A percentile compares a stretch with the other conserved stretches of the same genome.
Evolutionary conservation across 2,113 vertebrate genomes (phyloP).

Genomic region (Oryzias woworae): DNA sequence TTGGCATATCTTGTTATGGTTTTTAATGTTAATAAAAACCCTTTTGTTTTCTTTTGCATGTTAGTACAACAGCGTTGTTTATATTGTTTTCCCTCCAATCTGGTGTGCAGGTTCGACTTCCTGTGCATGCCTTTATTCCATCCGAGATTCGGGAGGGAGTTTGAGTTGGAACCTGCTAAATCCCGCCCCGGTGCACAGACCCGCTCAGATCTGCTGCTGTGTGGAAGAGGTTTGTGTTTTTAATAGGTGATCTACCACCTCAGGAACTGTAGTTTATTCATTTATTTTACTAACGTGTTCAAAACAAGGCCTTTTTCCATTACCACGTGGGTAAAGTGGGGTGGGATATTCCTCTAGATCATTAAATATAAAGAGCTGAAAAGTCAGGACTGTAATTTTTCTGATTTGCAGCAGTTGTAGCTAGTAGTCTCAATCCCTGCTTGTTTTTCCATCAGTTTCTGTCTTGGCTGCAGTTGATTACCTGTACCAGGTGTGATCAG

Average conservation of each 20-base stretch:
- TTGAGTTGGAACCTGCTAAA: slow-evolving; percentile 83
- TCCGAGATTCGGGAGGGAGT: slow-evolving; percentile 88
- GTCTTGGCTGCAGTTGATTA: too few species aligned
- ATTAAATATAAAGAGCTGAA: too few species aligned
- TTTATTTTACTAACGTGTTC: too few species aligned
- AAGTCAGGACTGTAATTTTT: too few species aligned
- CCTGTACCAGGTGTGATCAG: too few species aligned
- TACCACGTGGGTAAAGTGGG: too few species aligned
- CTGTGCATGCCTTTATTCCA: slow-evolving; percentile 94
- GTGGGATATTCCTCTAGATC: too few species aligned
- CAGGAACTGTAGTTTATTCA: too few species aligned
- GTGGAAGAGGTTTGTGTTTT: slow-evolving; percentile 82
- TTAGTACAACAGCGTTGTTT: not conserved
- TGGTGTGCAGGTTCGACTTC: slow-evolving; percentile 88
- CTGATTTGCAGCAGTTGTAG: too few species aligned
- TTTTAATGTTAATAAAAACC: not conserved
- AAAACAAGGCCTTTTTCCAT: too few species aligned
- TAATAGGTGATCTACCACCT: not conserved
- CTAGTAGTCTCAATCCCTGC: too few species aligned
- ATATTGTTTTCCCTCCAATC: not conserved
- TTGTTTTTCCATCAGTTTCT: too few species aligned
- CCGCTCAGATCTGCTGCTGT: slow-evolving; percentile 89
- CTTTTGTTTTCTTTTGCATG: not conserved
- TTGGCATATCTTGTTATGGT: not conserved
- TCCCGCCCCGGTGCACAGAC: slow-evolving; percentile 84